phyloP scores from a whole-genome alignment of 2,113 vertebrate species.

The Elgaria multicarinata region DNA sequence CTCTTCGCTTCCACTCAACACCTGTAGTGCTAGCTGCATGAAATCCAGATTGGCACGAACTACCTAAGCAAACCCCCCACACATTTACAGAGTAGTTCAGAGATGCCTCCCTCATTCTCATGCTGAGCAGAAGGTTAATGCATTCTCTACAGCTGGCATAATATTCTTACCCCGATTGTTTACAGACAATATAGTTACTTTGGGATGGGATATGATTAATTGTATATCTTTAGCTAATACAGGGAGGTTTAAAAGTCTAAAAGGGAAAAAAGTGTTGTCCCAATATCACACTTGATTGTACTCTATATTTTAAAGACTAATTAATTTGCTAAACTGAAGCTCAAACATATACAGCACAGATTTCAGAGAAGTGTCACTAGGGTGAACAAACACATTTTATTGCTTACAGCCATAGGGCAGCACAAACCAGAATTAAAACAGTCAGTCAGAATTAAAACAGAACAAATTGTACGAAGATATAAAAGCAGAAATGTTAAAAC shows the following conservation, averaged over 20 bases:
- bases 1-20: slow-evolving; percentile 60
- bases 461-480: not conserved
- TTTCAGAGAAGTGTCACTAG: slow-evolving; percentile 23
- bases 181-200: slow-evolving; percentile 25
- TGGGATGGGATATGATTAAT: slow-evolving; percentile 39
- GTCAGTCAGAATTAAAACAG: not conserved
- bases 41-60: slow-evolving; percentile 64
- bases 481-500: not conserved
- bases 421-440: not conserved
- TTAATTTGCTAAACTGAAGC: slow-evolving; percentile 38
- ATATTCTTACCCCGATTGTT: slow-evolving; percentile 28
- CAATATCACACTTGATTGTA: not conserved
- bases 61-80: slow-evolving; percentile 63
- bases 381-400: not conserved
- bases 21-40: slow-evolving; percentile 61
- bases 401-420: not conserved
- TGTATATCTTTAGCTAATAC: slow-evolving; percentile 26
- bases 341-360: not conserved
- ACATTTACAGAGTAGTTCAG: slow-evolving; percentile 60
- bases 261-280: slow-evolving; percentile 19
- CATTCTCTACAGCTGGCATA: slow-evolving; percentile 54
- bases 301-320: slow-evolving; percentile 24
- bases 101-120: slow-evolving; percentile 62
- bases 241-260: slow-evolving; percentile 16
- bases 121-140: slow-evolving; percentile 66